Conservation (phyloP, 2,113 vertebrate species). For the Pollachius pollachius region DNA sequence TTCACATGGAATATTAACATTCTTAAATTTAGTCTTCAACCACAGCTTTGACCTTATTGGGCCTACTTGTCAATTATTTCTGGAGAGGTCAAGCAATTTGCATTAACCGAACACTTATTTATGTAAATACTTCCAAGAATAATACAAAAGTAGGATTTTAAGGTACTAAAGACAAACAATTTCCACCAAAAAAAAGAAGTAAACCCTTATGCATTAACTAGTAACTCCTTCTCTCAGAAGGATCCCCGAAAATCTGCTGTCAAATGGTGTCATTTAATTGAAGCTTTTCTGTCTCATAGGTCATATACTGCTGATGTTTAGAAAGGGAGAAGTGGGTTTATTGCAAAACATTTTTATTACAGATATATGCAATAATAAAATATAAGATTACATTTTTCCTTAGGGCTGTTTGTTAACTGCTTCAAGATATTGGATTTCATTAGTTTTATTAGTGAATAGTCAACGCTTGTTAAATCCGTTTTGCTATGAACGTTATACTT, state of each 20-base stretch:
- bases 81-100: conserved; percentile 2
- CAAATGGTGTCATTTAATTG: too few relatives aligned
- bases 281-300: too few relatives aligned
- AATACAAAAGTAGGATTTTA: neutral
- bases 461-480: conserved; percentile 20
- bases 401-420: conserved; percentile 19
- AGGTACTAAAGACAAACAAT: conserved; percentile 1
- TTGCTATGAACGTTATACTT: conserved; percentile 23
- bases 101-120: neutral
- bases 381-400: neutral
- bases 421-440: conserved; percentile 27
- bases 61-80: conserved; percentile 7
- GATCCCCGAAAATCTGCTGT: too few relatives aligned
- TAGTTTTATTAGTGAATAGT: conserved; percentile 20
- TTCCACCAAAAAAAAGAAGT: conserved; percentile 1
- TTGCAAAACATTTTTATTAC: neutral
- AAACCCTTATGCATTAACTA: neutral
- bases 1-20: neutral
- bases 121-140: neutral
- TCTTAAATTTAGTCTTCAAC: conserved; percentile 9
- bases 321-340: too few relatives aligned
- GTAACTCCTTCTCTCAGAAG: neutral
- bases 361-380: neutral
- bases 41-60: conserved; percentile 22
- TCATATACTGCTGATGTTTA: too few relatives aligned